Conservation (phyloP, 1,140 invertebrate genomes). For the Ips nitidus region DNA sequence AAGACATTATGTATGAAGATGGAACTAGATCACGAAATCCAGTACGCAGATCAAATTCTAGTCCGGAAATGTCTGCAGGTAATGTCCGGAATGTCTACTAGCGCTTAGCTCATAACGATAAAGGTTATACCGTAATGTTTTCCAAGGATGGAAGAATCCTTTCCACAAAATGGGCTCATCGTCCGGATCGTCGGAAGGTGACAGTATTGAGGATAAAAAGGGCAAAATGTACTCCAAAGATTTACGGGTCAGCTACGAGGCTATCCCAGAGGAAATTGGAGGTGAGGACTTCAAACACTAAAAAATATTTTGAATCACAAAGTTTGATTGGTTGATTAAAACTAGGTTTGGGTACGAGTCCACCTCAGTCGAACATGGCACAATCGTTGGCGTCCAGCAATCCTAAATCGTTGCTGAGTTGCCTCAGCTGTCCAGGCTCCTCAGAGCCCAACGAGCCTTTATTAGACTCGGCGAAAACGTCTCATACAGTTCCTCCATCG, state of each 20-base stretch:
- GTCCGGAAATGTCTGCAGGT: conserved; percentile 85
- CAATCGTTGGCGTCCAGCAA: conserved; percentile 39
- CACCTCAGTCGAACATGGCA: conserved; percentile 51
- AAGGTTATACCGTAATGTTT: background rate
- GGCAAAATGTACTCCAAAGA: conserved; percentile 68
- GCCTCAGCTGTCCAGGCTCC: conserved; percentile 49
- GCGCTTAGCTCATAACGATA: background rate
- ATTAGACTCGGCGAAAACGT: conserved; percentile 39
- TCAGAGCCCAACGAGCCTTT: conserved; percentile 41
- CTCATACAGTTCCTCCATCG: conserved; percentile 47
- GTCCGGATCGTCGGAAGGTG: conserved; percentile 44
- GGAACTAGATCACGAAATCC: conserved; percentile 68
- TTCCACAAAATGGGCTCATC: conserved; percentile 52
- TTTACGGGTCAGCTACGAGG: conserved; percentile 82
- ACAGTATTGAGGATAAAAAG: conserved; percentile 54
- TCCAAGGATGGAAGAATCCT: conserved; percentile 69
- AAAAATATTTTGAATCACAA: background rate
- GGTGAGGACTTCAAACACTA: conserved; percentile 43
- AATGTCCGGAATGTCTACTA: background rate
- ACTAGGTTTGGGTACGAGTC: conserved; percentile 52
- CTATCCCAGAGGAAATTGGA: conserved; percentile 84
- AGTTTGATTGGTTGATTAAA: too few species aligned
- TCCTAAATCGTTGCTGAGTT: conserved; percentile 42
- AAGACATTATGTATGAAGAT: conserved; percentile 61
- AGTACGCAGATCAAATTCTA: conserved; percentile 83